Evolutionary conservation across 2,113 vertebrate species (phyloP).

Genomic region (Semicossyphus pulcher): DNA sequence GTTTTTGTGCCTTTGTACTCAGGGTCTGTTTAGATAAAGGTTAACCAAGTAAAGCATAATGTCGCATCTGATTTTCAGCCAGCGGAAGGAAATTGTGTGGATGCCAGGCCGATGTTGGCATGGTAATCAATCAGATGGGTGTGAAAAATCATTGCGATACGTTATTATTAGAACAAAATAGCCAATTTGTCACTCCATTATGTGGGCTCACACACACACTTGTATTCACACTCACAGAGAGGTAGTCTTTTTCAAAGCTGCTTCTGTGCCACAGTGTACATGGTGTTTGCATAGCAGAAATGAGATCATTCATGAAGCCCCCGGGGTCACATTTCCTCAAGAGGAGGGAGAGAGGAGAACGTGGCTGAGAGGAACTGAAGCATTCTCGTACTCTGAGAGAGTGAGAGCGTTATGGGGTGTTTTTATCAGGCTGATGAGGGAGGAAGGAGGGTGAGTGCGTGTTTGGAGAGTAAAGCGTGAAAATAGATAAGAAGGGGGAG

Average conservation of each 20-base stretch:
- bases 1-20: background rate
- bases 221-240: slow-evolving; percentile 7
- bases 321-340: slow-evolving; percentile 62
- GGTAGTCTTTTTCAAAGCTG: slow-evolving; percentile 38
- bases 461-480: slow-evolving; percentile 50
- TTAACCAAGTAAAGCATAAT: slow-evolving; percentile 20
- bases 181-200: slow-evolving; percentile 66
- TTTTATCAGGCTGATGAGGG: slow-evolving; percentile 36
- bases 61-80: slow-evolving; percentile 51
- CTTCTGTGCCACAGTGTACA: slow-evolving; percentile 32
- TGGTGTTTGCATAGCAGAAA: slow-evolving; percentile 68
- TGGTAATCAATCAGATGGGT: slow-evolving; percentile 50
- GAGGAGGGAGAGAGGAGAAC: slow-evolving; percentile 27
- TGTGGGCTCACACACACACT: slow-evolving; percentile 32
- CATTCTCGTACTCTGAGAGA: background rate
- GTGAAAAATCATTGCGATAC: slow-evolving; percentile 59
- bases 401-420: background rate
- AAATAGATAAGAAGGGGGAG: slow-evolving; percentile 45
- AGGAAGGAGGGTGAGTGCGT: slow-evolving; percentile 31
- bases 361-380: slow-evolving; percentile 8
- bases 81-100: slow-evolving; percentile 10
- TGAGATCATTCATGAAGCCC: slow-evolving; percentile 72
- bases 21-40: slow-evolving; percentile 10
- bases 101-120: slow-evolving; percentile 48
- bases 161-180: slow-evolving; percentile 67